Evolutionary conservation across 2,888 invertebrate species (phyloP), one percentile per base, ranked within the genome.

Genomic region (Strigamia maritima): DNA sequence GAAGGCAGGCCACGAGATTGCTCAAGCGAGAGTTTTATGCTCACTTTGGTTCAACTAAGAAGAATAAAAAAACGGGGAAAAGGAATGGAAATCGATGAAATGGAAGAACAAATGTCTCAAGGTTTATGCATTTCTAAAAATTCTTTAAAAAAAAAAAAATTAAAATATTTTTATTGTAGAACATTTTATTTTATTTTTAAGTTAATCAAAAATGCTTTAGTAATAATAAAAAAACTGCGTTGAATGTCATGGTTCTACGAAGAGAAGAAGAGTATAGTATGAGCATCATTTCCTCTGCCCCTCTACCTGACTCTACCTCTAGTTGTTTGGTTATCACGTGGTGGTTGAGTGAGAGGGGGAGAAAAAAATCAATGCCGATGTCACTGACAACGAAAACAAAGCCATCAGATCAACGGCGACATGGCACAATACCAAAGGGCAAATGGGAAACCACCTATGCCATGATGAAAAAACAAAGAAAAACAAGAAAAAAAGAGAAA

Each of bases 21-120:
- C 60, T 65, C 60, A 65, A 65, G 60, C 60, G 60, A 65, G 60
- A 65, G 60, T 65, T 65, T 65, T 65, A 65, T 65, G 60, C 60
- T 65, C 60, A 65, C 60, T 65, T 65, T 65, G 60, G 60, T 24
- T 65, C 60, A 65, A 65, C 60, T 65, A 65, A 65, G 60, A 19
- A 24, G 24, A 65, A 44, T 44, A 44, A 24, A 65, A 65, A 65
- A 65, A 65, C 6, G 60, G 24, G 60, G 60, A 22, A 12, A 22
- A 12, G 60, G 60, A 65, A 65, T 65, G 24, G 60, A 65, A 65
- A 65, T 65, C 60, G 60, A 65, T 65, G 22, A 65, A 44, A 24
- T 65, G 24, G 60, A 65, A 65, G 60, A 65, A 65, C 60, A 65
- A 65, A 65, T 65, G 60, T 65, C 60, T 65, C 24, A 65, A 65